Evolutionary conservation across 2,888 invertebrate species (phyloP).

Genomic region (Dasypogon diadema): DNA sequence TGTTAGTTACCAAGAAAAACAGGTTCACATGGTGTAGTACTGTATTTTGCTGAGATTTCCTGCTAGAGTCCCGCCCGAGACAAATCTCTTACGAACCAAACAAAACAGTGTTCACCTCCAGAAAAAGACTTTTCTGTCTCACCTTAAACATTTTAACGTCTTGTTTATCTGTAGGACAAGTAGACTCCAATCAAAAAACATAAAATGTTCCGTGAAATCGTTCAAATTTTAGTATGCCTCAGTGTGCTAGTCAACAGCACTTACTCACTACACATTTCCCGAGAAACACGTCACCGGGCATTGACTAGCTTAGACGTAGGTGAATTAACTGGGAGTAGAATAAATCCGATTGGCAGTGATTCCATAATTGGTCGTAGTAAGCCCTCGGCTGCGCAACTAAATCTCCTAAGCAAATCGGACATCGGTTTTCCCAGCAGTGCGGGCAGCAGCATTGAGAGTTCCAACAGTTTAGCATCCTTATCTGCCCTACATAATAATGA

Average conservation of each 20-base stretch:
- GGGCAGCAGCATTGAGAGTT: background rate
- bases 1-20: background rate
- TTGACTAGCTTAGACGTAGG: conserved; percentile 54
- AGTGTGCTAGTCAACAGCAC: conserved; percentile 54
- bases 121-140: too few relatives aligned
- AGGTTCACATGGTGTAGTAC: background rate
- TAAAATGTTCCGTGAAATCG: conserved; percentile 57
- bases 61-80: background rate
- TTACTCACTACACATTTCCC: conserved; percentile 56
- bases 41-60: background rate
- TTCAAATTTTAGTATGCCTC: conserved; percentile 56
- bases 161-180: background rate
- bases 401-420: background rate
- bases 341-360: background rate
- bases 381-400: conserved; percentile 3
- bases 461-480: background rate
- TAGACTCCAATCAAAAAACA: background rate
- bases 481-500: conserved; percentile 30
- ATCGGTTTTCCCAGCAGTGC: background rate
- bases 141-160: background rate
- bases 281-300: conserved; percentile 53
- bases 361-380: conserved; percentile 10
- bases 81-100: too few relatives aligned
- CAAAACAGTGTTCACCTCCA: too few relatives aligned
- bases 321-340: conserved; percentile 47